Base-by-base conservation (phyloP, 2,113 vertebrate genomes). In the Apaloderma vittatum region DNA sequence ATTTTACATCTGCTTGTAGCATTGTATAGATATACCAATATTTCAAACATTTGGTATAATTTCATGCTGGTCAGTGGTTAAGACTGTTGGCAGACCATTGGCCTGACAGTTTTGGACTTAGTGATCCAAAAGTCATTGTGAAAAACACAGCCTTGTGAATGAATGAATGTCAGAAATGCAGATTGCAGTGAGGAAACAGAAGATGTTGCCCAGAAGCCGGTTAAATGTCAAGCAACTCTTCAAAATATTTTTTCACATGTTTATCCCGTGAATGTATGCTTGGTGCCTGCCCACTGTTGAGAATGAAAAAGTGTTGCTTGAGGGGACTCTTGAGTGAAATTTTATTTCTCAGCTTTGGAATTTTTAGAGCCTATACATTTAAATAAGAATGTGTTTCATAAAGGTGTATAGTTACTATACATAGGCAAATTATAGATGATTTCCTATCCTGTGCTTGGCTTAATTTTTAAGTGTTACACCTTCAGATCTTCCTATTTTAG, bases 271-370 rank as follows among this genome's bases (percentile, higher is more conserved):
- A 87, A 74, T 7, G 15, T 90, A 30, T 7, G 34, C 58, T 87
- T 76, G 66, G 48, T 84, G 88, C 21, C 46, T 32, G 12, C 61
- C 63, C 40, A 46, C 8, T 43, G 21, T 21, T 83, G 40, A 67
- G 77, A 82, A 63, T 36, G 18, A 51, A 51, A 61, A 80, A 54
- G 49, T 30, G 49, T 30, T 70, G 20, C 52, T 81, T 59, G 45
- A 82, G 37, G 27, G 20, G 70, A 49, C 4, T 57, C 59, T 88
- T 49, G 17, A 74, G 21, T n/a, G n/a, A 78, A 86, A 29, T 71
- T 83, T 87, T 78, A 45, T 73, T 95, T 91, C 75, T 71, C 23
- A 40, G 32, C n/a, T 84, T 93, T 85, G 80, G 29, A 72, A 81
- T 75, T 89, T 76, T n/a, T 62, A 55, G 65, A 67, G 23, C 20